Conservation (phyloP, 2,888 invertebrate species). For the Aphodius sticticus region DNA sequence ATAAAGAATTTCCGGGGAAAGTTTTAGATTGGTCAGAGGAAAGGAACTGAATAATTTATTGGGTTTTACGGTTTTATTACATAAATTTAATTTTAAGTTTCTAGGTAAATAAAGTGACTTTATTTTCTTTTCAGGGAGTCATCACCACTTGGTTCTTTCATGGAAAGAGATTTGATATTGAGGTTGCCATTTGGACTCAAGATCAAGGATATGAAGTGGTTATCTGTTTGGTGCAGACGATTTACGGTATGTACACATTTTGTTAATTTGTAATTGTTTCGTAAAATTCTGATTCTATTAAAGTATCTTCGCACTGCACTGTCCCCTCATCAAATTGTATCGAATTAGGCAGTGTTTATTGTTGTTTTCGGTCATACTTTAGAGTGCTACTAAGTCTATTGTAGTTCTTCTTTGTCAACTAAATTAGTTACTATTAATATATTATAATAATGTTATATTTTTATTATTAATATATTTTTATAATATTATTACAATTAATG, state of each 20-base stretch:
- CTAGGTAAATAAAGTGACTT: background rate
- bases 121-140: constrained; percentile 74
- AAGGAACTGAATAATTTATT: background rate
- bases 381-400: too few species aligned
- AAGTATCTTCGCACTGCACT: too few species aligned
- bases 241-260: constrained; percentile 76
- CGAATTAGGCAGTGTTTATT: too few species aligned
- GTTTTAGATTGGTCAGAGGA: background rate
- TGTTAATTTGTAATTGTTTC: background rate
- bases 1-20: background rate
- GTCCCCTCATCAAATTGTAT: too few species aligned
- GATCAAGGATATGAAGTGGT: constrained; percentile 88
- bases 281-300: too few species aligned
- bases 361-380: too few species aligned
- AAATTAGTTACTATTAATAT: too few species aligned
- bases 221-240: constrained; percentile 91
- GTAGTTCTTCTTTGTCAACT: too few species aligned
- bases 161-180: constrained; percentile 82
- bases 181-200: constrained; percentile 84
- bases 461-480: too few species aligned
- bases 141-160: constrained; percentile 76
- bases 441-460: too few species aligned
- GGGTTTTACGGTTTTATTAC: background rate
- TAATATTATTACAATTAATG: too few species aligned
- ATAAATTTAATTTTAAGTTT: background rate